Percentiles rank a stretch among this genome's conserved stretches.
Evolutionary conservation across 2,888 invertebrate genomes (phyloP).

Genomic region (Oligia latruncula): DNA sequence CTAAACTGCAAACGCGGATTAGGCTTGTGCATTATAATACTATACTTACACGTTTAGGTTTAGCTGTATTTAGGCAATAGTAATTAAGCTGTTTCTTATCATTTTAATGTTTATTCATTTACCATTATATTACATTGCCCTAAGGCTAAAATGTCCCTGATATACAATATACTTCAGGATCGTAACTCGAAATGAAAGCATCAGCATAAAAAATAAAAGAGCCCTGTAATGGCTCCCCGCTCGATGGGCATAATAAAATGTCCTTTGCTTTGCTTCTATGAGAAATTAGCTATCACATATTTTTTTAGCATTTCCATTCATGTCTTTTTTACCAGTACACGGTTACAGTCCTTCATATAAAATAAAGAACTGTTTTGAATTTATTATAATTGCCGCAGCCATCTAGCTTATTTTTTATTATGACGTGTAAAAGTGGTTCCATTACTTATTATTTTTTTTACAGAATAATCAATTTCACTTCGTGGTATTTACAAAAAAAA

Average conservation of each 20-base stretch:
- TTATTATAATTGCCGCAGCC: neutral
- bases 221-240: constrained; percentile 39
- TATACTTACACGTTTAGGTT: neutral
- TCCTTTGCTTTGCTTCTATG: constrained; percentile 44
- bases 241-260: constrained; percentile 43
- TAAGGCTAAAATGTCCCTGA: constrained; percentile 23
- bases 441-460: neutral
- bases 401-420: too few species aligned
- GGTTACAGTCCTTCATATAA: neutral
- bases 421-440: neutral
- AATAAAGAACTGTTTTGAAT: neutral
- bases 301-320: constrained; percentile 24
- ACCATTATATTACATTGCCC: constrained; percentile 3
- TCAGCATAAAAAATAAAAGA: constrained; percentile 57
- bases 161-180: constrained; percentile 32
- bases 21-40: neutral
- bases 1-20: neutral
- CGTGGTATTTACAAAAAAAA: neutral
- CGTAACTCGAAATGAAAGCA: constrained; percentile 53
- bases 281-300: constrained; percentile 44
- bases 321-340: constrained; percentile 13
- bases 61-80: neutral
- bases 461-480: neutral
- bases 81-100: neutral
- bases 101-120: neutral